A percentile compares a stretch with the other conserved stretches of the same genome.
These are phyloP conservation scores for Subacronicta megacephala DNA, from an alignment of 2,888 invertebrate species.

Conservation along the genomic window DNA sequence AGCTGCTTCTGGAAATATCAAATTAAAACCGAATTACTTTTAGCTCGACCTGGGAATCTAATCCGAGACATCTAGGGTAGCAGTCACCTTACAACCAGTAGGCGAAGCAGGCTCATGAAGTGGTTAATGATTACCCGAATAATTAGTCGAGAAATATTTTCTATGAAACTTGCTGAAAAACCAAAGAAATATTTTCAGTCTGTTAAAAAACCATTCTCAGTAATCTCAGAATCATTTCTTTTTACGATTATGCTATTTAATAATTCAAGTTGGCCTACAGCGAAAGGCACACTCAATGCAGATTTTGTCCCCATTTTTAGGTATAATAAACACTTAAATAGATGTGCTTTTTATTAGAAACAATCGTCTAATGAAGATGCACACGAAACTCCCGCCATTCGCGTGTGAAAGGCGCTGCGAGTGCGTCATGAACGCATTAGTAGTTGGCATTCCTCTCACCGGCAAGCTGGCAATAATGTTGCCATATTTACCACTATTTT, in stretches of 20 bases:
- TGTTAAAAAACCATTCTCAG: no score
- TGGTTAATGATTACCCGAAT: no score
- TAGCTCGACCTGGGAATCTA: no score
- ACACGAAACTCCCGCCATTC: conserved; percentile 56
- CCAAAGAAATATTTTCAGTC: no score
- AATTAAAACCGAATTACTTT: no score
- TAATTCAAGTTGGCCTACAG: background rate
- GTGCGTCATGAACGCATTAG: conserved; percentile 47
- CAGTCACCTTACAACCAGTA: no score
- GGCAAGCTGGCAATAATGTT: conserved; percentile 37
- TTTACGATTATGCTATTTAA: no score
- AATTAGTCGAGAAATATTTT: conserved; percentile 13
- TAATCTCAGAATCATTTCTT: no score
- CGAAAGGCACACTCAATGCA: background rate
- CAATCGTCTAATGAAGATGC: conserved; percentile 58
- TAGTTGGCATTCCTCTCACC: conserved; percentile 83
- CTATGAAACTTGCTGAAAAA: background rate
- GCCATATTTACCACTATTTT: conserved; percentile 11
- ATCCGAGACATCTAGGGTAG: no score
- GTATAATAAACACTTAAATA: background rate
- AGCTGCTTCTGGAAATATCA: no score
- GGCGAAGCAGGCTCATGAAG: no score
- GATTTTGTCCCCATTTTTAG: no score
- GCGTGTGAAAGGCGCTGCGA: conserved; percentile 73
- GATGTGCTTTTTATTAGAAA: conserved; percentile 15